phyloP scores from a whole-genome alignment of 2,797 vertebrate genomes.

The Acomys russatus region DNA sequence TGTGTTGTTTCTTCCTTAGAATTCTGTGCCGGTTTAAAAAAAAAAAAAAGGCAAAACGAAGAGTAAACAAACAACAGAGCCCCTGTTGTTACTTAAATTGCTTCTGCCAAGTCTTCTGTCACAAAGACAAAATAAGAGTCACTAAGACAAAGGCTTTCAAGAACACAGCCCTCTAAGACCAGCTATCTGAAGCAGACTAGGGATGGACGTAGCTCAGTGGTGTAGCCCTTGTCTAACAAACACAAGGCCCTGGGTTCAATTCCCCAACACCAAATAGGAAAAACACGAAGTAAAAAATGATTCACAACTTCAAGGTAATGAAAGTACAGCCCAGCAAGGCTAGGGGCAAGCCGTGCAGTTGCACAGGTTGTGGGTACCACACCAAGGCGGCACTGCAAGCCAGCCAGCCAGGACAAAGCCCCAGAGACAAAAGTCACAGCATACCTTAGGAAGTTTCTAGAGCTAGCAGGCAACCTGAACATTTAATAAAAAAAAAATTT shows the following conservation, averaged over 20 bases:
- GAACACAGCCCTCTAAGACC: neutral
- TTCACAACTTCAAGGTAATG: constrained; percentile 13
- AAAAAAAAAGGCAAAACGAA: neutral
- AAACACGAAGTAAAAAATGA: neutral
- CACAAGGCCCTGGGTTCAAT: neutral
- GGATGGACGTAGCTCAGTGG: neutral
- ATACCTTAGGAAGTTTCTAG: neutral
- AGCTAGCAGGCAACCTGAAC: neutral
- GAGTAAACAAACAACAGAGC: neutral
- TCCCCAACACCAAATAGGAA: neutral
- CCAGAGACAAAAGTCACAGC: neutral
- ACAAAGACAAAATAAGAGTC: neutral
- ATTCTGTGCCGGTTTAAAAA: too few species aligned
- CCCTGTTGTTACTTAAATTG: neutral
- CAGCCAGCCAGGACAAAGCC: neutral
- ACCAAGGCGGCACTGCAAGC: neutral
- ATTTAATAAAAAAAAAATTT: neutral
- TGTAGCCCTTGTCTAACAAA: neutral
- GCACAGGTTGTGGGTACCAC: too few species aligned
- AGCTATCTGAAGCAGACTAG: neutral
- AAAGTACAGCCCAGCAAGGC: neutral
- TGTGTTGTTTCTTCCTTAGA: neutral
- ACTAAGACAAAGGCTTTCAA: neutral
- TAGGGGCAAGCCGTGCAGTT: accelerated
- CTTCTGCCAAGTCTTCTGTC: neutral